Percentiles rank a stretch among this genome's conserved stretches.
Conservation (phyloP, 1,140 invertebrate species). For the Brachionus rotundiformis region DNA sequence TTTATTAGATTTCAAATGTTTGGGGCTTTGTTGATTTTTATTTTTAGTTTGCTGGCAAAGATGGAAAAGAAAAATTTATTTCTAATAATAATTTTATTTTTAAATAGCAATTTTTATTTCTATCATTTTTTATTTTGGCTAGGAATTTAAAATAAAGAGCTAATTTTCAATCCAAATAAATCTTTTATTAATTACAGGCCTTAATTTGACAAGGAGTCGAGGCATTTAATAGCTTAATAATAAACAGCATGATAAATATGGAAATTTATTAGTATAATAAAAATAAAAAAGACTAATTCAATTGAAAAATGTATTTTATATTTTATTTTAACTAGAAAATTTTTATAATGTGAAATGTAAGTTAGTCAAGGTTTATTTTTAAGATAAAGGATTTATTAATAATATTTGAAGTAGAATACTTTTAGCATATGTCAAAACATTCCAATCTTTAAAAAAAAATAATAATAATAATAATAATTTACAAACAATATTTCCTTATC, state of each 20-base stretch:
- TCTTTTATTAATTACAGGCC: neutral
- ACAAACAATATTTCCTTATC: neutral
- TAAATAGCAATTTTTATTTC: conserved; percentile 14
- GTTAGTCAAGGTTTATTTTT: no score
- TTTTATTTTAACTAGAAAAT: no score
- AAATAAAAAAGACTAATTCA: no score
- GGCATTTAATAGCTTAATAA: neutral
- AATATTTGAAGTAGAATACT: no score
- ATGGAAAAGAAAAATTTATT: conserved; percentile 23
- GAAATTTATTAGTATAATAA: neutral
- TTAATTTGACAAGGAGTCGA: neutral
- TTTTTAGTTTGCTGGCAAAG: neutral
- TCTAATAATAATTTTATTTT: conserved; percentile 34
- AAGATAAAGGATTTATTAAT: no score
- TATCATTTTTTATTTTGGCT: neutral
- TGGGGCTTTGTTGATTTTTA: conserved; percentile 15
- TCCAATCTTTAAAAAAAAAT: neutral
- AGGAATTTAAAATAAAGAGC: no score
- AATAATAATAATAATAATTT: no score
- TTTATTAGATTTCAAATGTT: conserved; percentile 48
- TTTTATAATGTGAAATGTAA: no score
- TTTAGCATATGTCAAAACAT: neutral
- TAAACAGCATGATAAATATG: no score
- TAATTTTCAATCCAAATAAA: conserved; percentile 1
- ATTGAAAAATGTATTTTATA: no score